Evolutionary conservation across 2,888 invertebrate species (phyloP).

Genomic region (Dynastes grantii): DNA sequence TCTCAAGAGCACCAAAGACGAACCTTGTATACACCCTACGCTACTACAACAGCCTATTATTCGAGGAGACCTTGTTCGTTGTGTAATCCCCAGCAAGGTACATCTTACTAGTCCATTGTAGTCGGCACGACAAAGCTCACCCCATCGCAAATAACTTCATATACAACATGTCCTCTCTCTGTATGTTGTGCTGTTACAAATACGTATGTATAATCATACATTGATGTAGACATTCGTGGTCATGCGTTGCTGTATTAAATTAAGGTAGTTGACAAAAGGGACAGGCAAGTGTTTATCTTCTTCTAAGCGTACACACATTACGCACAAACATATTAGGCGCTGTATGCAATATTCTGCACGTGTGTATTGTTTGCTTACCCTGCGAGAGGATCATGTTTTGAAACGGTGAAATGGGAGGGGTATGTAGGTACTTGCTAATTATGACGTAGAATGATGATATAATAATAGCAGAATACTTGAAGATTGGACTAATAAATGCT

Average conservation of each 20-base stretch:
- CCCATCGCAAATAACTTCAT: constrained; percentile 29
- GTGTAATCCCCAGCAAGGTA: constrained; percentile 15
- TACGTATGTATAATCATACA: background rate
- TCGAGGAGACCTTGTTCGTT: background rate
- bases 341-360: background rate
- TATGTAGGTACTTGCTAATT: background rate
- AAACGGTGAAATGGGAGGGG: background rate
- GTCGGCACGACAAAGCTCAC: constrained; percentile 6
- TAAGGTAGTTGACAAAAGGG: background rate
- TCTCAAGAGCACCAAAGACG: no score
- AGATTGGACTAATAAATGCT: no score
- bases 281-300: background rate
- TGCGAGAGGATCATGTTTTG: background rate
- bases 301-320: background rate
- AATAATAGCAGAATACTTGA: no score
- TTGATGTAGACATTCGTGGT: no score
- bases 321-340: background rate
- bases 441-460: background rate
- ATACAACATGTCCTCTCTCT: constrained; percentile 2
- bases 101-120: constrained; percentile 5
- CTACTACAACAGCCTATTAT: background rate
- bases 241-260: background rate
- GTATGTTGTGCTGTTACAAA: background rate
- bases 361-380: background rate
- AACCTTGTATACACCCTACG: no score